Percentiles rank a stretch among this genome's conserved stretches.
Conservation (phyloP, 2,113 vertebrate genomes). For the Nettapus auritus region DNA sequence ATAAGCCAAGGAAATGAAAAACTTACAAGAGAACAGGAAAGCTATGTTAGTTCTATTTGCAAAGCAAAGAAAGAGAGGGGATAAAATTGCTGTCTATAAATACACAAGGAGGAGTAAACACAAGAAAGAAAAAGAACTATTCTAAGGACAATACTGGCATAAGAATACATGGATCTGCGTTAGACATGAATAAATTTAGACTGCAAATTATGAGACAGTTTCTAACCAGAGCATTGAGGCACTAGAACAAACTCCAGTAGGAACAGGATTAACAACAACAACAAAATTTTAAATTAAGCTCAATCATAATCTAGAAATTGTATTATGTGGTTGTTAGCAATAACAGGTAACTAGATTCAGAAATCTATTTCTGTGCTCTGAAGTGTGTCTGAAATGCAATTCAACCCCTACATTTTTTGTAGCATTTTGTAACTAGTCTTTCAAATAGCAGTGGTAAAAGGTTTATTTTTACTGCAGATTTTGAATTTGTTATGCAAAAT, state of each 20-base stretch:
- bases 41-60: background rate
- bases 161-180: background rate
- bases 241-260: background rate
- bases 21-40: background rate
- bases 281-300: background rate
- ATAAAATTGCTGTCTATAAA: background rate
- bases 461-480: conserved; percentile 26
- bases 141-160: background rate
- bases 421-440: background rate
- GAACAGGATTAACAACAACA: background rate
- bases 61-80: background rate
- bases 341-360: background rate
- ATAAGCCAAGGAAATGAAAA: background rate
- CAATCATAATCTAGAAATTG: background rate
- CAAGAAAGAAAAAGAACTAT: background rate
- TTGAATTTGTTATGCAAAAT: conserved; percentile 39
- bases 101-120: background rate
- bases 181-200: background rate
- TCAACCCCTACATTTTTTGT: background rate
- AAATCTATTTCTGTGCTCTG: background rate
- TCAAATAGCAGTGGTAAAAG: background rate
- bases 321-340: background rate
- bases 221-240: background rate
- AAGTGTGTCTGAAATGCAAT: background rate
- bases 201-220: background rate